These are phyloP conservation scores for Otolemur garnettii DNA, from an alignment of 2,113 vertebrate species.

Conservation along the genomic window DNA sequence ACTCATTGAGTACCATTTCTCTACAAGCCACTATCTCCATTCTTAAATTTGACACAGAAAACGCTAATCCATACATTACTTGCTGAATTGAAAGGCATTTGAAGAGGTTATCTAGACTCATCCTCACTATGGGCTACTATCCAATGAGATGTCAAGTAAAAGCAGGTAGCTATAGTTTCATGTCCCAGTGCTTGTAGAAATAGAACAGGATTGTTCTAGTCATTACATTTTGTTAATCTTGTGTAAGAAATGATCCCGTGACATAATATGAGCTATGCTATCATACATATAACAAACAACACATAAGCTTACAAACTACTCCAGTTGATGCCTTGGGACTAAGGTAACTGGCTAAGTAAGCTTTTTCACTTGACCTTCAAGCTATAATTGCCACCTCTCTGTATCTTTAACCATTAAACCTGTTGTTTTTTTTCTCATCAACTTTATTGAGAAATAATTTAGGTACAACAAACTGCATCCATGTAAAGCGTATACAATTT, in stretches of 20 bases:
- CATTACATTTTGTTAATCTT: not conserved
- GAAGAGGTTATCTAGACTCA: not conserved
- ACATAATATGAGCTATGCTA: not conserved
- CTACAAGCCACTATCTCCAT: not conserved
- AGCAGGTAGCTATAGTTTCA: not conserved
- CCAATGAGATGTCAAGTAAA: not conserved
- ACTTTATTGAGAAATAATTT: slow-evolving; percentile 27
- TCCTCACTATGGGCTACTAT: not conserved
- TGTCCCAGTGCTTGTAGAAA: not conserved
- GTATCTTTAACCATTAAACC: not conserved
- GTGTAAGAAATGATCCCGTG: not conserved
- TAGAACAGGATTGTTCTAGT: not conserved
- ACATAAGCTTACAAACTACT: not conserved
- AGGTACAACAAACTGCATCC: not conserved
- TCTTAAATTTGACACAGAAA: not conserved
- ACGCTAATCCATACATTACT: not conserved
- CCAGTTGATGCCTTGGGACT: not conserved
- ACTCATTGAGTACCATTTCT: not conserved
- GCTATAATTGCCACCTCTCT: not conserved
- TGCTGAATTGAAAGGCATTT: slow-evolving; percentile 48
- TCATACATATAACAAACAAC: not conserved
- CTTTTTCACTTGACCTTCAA: not conserved
- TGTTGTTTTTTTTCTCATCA: not conserved
- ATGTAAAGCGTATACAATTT: not conserved
- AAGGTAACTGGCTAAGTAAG: not conserved